Base-by-base conservation (phyloP, 2,797 vertebrate species). In the Lates japonicus region DNA sequence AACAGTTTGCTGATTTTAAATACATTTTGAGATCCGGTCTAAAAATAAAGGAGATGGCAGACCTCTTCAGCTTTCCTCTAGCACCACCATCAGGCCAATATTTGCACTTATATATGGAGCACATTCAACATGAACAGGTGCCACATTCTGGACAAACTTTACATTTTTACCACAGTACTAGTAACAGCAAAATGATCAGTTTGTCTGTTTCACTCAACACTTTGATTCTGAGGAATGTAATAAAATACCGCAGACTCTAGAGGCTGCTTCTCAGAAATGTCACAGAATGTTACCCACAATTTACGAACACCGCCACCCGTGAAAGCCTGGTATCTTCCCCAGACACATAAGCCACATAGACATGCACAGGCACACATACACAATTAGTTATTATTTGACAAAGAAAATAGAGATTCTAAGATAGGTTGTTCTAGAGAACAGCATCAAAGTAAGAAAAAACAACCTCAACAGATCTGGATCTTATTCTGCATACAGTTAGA, bases 181-280 rank as follows among this genome's bases (percentile, higher is more conserved):
- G 35, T 35, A 5, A 35, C 35, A 35, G 35, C 35, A 35, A 35
- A 35, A 35, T 4, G 5, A 35, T 35, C 35, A 35, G 7, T 7
- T 5, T 5, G 35, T 16, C n/a, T 14, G 12, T 60, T 22, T 60
- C 12, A 49, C 17, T 20, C 46, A 49, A 16, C 17, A 48, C 39
- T 62, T 29, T 20, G 17, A 39, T 39, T 10, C 9, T 39, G 9
- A 2, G 4, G 19, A 4, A 20, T 49, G 62, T 41, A 60, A 33
- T 51, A 41, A 1, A 31, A n/a, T 3, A 4, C 35, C 42, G 20
- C 0, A 58, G 25, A 33, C 55, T 33, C 9, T 42, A 75, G 55
- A 67, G 29, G 73, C 19, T 42, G 63, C 74, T 42, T 44, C 20
- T 31, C 11, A 46, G 13, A 60, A 61, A 76, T 54, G 35, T 51